A percentile compares a stretch with the other conserved stretches of the same genome.
phyloP scores from a whole-genome alignment of 2,113 vertebrate species.

The Zonotrichia leucophrys region DNA sequence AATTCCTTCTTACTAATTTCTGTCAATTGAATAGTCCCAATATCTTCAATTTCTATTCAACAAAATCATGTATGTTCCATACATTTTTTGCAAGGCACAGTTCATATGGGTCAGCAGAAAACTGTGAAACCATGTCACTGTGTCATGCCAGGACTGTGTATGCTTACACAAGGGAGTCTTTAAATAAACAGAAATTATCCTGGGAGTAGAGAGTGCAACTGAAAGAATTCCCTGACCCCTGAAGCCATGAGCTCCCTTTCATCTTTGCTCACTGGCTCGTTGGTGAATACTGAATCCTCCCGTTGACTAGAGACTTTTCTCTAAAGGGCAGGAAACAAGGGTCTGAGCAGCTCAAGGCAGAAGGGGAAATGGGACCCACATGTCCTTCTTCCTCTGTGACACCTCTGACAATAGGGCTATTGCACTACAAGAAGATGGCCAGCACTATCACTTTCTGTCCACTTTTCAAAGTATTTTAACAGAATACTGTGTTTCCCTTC shows the following conservation, averaged over 20 bases:
- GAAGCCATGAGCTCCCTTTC: not conserved
- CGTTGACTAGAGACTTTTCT: not conserved
- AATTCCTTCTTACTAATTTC: not conserved
- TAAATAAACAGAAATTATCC: not conserved
- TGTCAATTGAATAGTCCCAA: not conserved
- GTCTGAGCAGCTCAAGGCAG: not conserved
- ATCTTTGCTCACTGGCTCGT: accelerated
- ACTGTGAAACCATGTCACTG: accelerated
- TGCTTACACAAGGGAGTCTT: not conserved
- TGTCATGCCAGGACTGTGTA: not conserved
- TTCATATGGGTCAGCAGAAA: not conserved
- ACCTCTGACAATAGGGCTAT: not conserved
- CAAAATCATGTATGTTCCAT: not conserved
- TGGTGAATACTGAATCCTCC: not conserved
- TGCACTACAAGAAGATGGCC: not conserved
- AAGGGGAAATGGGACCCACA: not conserved
- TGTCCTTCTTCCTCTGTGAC: not conserved
- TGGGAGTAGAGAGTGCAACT: not conserved
- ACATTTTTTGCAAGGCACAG: accelerated
- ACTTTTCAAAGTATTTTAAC: not conserved
- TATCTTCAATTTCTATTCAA: not conserved
- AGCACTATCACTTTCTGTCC: not conserved
- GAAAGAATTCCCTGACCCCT: not conserved
- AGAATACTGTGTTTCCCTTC: not conserved
- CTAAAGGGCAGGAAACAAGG: not conserved